These are phyloP conservation scores for Crypturellus tataupa DNA, from an alignment of 2,797 vertebrate genomes.

Conservation along the genomic window DNA sequence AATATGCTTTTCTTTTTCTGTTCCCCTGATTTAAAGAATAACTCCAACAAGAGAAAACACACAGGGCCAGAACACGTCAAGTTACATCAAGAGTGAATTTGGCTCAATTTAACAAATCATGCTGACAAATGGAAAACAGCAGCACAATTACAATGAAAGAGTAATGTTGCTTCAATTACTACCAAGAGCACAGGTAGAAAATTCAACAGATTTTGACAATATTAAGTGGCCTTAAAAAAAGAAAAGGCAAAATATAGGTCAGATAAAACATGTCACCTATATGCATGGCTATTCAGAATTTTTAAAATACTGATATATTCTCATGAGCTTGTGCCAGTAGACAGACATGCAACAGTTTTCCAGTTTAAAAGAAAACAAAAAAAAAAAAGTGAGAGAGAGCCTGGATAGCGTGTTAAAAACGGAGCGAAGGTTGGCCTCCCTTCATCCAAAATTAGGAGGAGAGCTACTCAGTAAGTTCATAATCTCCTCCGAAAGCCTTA, in stretches of 20 bases:
- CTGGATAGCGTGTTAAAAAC: background rate
- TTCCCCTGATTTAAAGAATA: slow-evolving; percentile 48
- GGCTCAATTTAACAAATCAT: slow-evolving; percentile 60
- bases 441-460: background rate
- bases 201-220: background rate
- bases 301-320: background rate
- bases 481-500: background rate
- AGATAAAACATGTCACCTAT: background rate
- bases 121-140: slow-evolving; percentile 66
- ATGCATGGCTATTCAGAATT: background rate
- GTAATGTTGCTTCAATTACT: background rate
- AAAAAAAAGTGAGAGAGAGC: background rate
- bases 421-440: background rate
- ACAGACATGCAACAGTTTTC: background rate
- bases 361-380: background rate
- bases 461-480: background rate
- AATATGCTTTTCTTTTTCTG: slow-evolving; percentile 44
- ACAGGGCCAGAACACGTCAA: slow-evolving; percentile 56
- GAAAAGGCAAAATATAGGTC: background rate
- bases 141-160: background rate
- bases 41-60: slow-evolving; percentile 66
- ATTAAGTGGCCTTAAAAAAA: background rate
- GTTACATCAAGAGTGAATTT: slow-evolving; percentile 63
- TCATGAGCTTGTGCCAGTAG: background rate
- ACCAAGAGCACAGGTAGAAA: slow-evolving; percentile 26